Conservation (phyloP, 2,888 invertebrate species). For the Diarsia mendica region DNA sequence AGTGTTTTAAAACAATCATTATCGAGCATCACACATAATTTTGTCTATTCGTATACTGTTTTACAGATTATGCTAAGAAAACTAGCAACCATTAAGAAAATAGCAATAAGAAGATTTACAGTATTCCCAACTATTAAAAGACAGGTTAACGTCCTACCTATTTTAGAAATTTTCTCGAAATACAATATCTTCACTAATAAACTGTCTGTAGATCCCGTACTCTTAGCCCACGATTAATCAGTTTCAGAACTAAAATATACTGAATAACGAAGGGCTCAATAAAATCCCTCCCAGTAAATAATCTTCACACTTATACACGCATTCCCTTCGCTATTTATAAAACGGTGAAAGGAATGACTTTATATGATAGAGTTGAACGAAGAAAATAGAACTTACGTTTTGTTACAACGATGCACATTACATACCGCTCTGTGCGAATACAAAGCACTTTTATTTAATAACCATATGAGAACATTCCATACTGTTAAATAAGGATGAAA, state of each 20-base stretch:
- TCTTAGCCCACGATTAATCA: conserved; percentile 76
- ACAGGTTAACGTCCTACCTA: conserved; percentile 26
- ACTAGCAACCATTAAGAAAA: not conserved
- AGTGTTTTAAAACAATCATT: no score
- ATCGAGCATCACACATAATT: not conserved
- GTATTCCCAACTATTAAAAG: not conserved
- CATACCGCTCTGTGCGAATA: conserved; percentile 1
- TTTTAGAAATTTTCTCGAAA: conserved; percentile 38
- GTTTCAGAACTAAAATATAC: conserved; percentile 70
- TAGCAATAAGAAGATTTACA: not conserved
- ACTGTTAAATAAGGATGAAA: not conserved
- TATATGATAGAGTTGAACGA: conserved; percentile 81
- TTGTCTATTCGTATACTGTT: not conserved
- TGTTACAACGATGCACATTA: conserved; percentile 29
- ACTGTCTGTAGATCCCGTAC: conserved; percentile 50
- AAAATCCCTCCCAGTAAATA: conserved; percentile 77
- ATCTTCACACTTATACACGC: conserved; percentile 73
- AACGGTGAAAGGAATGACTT: conserved; percentile 78
- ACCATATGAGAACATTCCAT: not conserved
- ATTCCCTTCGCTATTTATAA: conserved; percentile 86
- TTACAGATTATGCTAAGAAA: not conserved
- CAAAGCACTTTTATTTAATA: conserved; percentile 12
- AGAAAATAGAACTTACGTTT: conserved; percentile 73
- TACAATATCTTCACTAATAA: conserved; percentile 21
- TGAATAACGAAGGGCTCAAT: conserved; percentile 77